Percentiles rank a stretch among this genome's conserved stretches.
phyloP scores from a whole-genome alignment of 1,140 invertebrate species.

The Oedothorax gibbosus region DNA sequence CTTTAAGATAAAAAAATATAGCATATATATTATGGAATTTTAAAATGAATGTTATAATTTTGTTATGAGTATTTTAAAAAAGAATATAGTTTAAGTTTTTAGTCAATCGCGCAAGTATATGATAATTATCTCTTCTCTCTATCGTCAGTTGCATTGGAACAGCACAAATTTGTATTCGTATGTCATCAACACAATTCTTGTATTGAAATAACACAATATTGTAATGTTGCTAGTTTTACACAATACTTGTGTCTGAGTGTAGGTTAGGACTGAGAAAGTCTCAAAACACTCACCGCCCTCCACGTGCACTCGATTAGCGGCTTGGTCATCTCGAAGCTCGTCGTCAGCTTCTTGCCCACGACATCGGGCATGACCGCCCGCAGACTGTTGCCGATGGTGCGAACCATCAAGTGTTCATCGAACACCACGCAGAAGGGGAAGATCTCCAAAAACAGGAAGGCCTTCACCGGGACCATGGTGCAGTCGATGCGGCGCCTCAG shows the following conservation, averaged over 20 bases:
- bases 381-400: constrained; percentile 89
- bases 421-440: constrained; percentile 98
- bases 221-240: no score
- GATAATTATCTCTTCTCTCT: background rate
- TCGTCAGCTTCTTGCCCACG: constrained; percentile 75
- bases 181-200: no score
- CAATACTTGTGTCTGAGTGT: no score
- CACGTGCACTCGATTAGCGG: constrained; percentile 95
- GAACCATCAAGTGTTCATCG: constrained; percentile 91
- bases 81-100: background rate
- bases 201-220: no score
- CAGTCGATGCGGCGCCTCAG: constrained; percentile 62
- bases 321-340: constrained; percentile 89
- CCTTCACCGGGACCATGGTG: constrained; percentile 66
- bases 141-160: no score
- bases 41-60: no score
- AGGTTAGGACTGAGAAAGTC: background rate
- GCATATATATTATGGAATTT: no score
- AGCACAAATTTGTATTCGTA: no score
- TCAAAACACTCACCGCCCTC: constrained; percentile 80
- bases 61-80: background rate
- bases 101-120: background rate
- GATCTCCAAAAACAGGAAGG: constrained; percentile 87
- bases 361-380: constrained; percentile 73
- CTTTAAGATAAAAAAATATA: no score